Percentiles rank a stretch among this genome's conserved stretches.
These are phyloP conservation scores for Gymnosoma rotundatum DNA, from an alignment of 2,888 invertebrate genomes.

Conservation along the genomic window DNA sequence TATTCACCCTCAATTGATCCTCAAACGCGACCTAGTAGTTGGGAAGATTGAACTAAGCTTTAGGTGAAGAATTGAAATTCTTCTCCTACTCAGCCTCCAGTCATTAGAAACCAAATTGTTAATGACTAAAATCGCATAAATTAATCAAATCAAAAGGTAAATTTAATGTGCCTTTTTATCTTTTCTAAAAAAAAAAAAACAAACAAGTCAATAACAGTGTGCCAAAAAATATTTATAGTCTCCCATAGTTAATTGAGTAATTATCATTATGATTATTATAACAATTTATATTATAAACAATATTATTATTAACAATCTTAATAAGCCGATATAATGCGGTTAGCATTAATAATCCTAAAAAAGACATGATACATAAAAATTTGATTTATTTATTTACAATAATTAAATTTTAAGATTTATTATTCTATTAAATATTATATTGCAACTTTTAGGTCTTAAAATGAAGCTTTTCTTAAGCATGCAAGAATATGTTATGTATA, in stretches of 20 bases:
- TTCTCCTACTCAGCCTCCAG: not conserved
- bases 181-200: slow-evolving; percentile 30
- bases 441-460: not conserved
- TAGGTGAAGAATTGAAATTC: slow-evolving; percentile 64
- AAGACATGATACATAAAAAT: not conserved
- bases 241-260: slow-evolving; percentile 41
- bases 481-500: too few relatives aligned
- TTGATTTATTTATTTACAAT: slow-evolving; percentile 30
- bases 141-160: slow-evolving; percentile 12
- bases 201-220: slow-evolving; percentile 63
- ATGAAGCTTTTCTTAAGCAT: too few relatives aligned
- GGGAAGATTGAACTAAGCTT: slow-evolving; percentile 81
- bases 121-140: slow-evolving; percentile 6
- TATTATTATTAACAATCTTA: too few relatives aligned
- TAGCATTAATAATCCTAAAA: slow-evolving; percentile 11
- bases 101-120: not conserved
- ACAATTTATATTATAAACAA: too few relatives aligned
- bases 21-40: slow-evolving; percentile 82
- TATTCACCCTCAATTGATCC: slow-evolving; percentile 84
- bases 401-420: slow-evolving; percentile 17
- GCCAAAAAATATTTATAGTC: slow-evolving; percentile 65
- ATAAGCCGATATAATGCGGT: slow-evolving; percentile 8
- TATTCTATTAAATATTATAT: slow-evolving; percentile 9
- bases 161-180: slow-evolving; percentile 52
- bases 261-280: slow-evolving; percentile 20